Evolutionary conservation across 2,888 invertebrate species (phyloP), one percentile per base, ranked within the genome.

Genomic region (Therioaphis trifolii): DNA sequence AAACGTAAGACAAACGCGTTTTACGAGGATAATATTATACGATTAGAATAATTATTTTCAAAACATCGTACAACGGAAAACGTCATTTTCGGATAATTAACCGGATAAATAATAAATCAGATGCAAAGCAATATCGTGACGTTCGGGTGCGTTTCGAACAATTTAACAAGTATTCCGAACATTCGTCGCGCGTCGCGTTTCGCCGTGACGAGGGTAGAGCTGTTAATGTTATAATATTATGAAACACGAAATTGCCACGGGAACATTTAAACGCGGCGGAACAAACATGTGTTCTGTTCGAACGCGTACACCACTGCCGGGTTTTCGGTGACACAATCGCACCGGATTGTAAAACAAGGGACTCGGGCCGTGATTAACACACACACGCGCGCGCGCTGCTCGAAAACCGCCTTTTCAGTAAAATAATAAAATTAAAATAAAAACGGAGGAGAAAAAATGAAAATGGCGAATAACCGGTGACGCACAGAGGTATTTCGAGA

Each of bases 111-210:
- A 29, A 76, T 76, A 76, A 49, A 76, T 63, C n/a, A 76, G 4
- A 63, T 2, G 15, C 11, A 29, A 76, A 63, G 21, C 46, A 63
- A 76, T 63, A n/a, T n/a, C n/a, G n/a, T n/a, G n/a, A n/a, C n/a
- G n/a, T n/a, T n/a, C n/a, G n/a, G n/a, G n/a, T n/a, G 40, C 63
- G 76, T 63, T 76, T n/a, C 46, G 9, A 76, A 76, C 76, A 76
- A 76, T 63, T 63, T 63, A 76, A 76, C 76, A 76, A 63, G 46
- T 46, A 76, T 76, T 76, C 21, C 46, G 63, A 63, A 63, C 21
- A 63, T 76, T n/a, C 15, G 29, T 27, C 29, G 5, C 27, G n/a
- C n/a, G 12, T 43, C 29, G 76, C 63, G 29, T 14, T 61, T 58
- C 21, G 46, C 18, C 43, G 18, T n/a, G 61, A 61, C 43, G 27